phyloP scores from a whole-genome alignment of 2,797 vertebrate genomes.

The Rhyacichthys aspro region DNA sequence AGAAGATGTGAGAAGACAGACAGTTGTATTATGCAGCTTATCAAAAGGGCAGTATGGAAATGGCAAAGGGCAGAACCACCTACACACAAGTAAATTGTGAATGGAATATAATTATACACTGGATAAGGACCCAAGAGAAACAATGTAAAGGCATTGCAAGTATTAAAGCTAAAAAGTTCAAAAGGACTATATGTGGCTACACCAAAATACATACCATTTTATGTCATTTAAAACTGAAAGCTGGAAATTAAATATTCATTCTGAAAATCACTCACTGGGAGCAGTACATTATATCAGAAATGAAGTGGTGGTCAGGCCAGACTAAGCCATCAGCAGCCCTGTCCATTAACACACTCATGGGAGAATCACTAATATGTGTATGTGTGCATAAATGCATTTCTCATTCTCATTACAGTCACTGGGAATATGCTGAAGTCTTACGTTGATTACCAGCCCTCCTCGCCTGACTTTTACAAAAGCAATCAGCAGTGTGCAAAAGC shows the following conservation, averaged over 20 bases:
- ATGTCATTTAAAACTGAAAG: no score
- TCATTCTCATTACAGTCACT: constrained; percentile 48
- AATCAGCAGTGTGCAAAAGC: constrained; percentile 42
- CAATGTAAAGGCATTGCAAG: no score
- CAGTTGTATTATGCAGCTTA: no score
- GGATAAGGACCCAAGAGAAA: no score
- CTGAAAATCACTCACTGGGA: background rate
- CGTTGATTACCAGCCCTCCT: constrained; percentile 15
- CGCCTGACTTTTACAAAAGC: constrained; percentile 26
- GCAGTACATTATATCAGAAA: constrained; percentile 8
- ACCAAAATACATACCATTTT: no score
- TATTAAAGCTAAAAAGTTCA: no score
- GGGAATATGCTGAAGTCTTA: constrained; percentile 26
- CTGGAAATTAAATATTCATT: background rate
- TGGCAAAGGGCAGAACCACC: no score
- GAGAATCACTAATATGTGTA: constrained; percentile 18
- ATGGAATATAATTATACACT: no score
- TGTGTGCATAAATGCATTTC: constrained; percentile 28
- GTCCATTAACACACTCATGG: constrained; percentile 6
- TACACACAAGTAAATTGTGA: no score
- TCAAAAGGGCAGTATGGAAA: no score
- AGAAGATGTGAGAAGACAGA: no score
- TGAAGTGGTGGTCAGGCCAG: constrained; percentile 20
- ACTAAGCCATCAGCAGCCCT: constrained; percentile 16
- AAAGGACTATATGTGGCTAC: no score